Base-by-base conservation (phyloP, 2,113 vertebrate genomes). In the Scophthalmus maximus region DNA sequence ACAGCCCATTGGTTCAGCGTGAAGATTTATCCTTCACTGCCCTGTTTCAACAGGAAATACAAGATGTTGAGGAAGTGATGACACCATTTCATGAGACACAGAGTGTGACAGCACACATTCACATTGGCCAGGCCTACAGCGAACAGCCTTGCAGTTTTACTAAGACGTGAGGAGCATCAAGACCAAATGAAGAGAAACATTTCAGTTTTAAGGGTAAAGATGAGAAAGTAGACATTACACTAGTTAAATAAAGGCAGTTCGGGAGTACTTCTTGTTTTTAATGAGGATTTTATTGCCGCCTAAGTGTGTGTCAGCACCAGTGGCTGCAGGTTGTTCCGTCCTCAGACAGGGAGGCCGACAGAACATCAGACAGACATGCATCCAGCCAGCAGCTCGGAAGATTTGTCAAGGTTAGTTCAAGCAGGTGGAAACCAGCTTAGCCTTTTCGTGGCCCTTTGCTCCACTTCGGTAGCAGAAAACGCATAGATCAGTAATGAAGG, bases 401-500 rank as follows among this genome's bases (percentile, higher is more conserved):
- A 64, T 47, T 27, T 64, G 76, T 87, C 78, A 70, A 34, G 74
- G 73, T 82, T 71, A 61, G 71, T 64, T 78, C 20, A 66, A 66
- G 70, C 73, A 78, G 38, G 67, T 84, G 59, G 61, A 79, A 79
- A 76, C 25, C 49, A 65, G 44, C 49, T 60, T 34, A 3, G 1
- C 23, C 62, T 8, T n/a, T 27, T 57, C 36, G 6, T 30, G 51
- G 30, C 49, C 40, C 51, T 44, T 29, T 14, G 18, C 26, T 8
- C 10, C 15, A 3, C 60, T 67, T 56, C 44, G 49, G 18, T 22
- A 18, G 40, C 38, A 36, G 61, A 77, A 73, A 64, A 62, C 65
- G 34, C 58, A 50, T 36, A 20, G 60, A 85, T 78, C 63, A 46
- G 66, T 73, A 79, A 87, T 83, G 62, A 73, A 42, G 68, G 65